phyloP scores from a whole-genome alignment of 2,888 invertebrate species.

The Dusona sp. region DNA sequence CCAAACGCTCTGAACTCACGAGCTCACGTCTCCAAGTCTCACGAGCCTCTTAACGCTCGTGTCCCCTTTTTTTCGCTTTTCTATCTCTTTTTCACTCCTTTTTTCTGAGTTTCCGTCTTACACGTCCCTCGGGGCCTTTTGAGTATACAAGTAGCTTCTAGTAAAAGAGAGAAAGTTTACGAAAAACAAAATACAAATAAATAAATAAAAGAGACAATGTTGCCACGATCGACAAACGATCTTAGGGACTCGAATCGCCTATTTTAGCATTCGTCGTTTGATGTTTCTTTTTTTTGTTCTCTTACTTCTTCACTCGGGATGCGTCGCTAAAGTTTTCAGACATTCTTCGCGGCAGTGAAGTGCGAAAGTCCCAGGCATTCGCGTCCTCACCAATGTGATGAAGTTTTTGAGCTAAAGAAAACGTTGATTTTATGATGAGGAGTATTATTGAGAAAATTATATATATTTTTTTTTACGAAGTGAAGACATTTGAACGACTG shows the following conservation, averaged over 20 bases:
- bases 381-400: background rate
- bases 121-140: conserved; percentile 41
- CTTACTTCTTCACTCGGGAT: conserved; percentile 15
- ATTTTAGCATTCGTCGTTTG: conserved; percentile 47
- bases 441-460: background rate
- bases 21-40: conserved; percentile 52
- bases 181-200: conserved; percentile 13
- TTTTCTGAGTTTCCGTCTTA: background rate
- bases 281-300: conserved; percentile 25
- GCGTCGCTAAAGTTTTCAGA: conserved; percentile 25
- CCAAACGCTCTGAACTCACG: conserved; percentile 65
- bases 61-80: conserved; percentile 36
- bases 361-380: background rate
- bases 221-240: conserved; percentile 47
- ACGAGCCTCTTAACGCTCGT: conserved; percentile 61
- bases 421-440: background rate
- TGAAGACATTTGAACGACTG: background rate
- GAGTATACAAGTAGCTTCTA: conserved; percentile 20
- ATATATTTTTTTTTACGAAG: background rate
- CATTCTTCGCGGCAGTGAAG: background rate
- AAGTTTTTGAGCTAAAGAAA: background rate
- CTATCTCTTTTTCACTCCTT: conserved; percentile 25
- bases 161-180: conserved; percentile 30
- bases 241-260: conserved; percentile 38
- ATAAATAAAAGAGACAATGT: conserved; percentile 30